phyloP scores from a whole-genome alignment of 2,888 invertebrate genomes.

The Oeneis ivallda region DNA sequence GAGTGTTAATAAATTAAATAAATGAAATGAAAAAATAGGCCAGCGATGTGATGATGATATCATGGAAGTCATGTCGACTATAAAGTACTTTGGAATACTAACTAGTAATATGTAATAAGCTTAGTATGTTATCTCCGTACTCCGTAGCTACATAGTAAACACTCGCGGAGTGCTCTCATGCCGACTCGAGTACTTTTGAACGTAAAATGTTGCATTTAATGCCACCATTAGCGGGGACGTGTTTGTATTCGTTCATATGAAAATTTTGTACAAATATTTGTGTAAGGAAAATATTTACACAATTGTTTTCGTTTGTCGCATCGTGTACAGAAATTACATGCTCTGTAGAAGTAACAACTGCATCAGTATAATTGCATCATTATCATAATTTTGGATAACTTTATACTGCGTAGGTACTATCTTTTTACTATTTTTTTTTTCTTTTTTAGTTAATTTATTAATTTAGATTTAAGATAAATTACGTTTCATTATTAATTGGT shows the following conservation, averaged over 20 bases:
- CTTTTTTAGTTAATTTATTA: no score
- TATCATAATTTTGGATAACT: neutral
- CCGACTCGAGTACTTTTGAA: slow-evolving; percentile 7
- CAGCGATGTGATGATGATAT: no score
- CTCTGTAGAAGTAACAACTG: neutral
- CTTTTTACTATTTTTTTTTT: no score
- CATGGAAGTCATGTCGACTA: neutral
- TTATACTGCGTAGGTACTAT: neutral
- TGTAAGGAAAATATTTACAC: slow-evolving; percentile 6
- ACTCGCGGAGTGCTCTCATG: slow-evolving; percentile 5
- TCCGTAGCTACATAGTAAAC: slow-evolving; percentile 1
- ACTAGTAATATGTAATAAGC: neutral
- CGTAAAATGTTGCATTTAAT: slow-evolving; percentile 20
- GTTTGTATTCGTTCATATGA: slow-evolving; percentile 12
- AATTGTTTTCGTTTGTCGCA: slow-evolving; percentile 2
- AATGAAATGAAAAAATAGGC: no score
- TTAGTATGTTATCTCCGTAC: slow-evolving; percentile 5
- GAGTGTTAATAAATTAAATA: no score
- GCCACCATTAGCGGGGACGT: slow-evolving; percentile 16
- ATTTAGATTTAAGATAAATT: no score
- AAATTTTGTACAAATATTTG: slow-evolving; percentile 14
- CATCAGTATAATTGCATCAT: neutral
- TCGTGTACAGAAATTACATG: neutral
- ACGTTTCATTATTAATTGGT: no score
- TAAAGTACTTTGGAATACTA: slow-evolving; percentile 4